Evolutionary conservation across 2,888 invertebrate genomes (phyloP).

Genomic region (Phlogophora meticulosa): DNA sequence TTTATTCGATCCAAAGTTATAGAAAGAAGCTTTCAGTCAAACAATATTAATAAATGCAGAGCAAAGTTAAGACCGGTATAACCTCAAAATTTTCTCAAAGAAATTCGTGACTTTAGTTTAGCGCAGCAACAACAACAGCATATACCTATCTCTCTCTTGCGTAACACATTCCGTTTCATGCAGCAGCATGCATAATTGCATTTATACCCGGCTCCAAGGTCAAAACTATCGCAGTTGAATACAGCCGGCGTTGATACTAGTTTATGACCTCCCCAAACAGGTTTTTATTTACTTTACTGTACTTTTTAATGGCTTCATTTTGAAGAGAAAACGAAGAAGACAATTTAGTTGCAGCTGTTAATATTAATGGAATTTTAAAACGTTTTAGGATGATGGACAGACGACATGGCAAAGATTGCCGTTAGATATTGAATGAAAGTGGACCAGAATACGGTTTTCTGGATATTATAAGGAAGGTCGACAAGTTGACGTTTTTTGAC

Average conservation of each 20-base stretch:
- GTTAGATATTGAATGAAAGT: too few relatives aligned
- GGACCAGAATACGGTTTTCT: too few relatives aligned
- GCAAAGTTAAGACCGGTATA: too few relatives aligned
- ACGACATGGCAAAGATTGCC: background rate
- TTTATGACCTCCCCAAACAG: slow-evolving; percentile 40
- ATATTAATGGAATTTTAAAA: background rate
- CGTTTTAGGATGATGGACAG: background rate
- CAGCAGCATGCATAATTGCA: slow-evolving; percentile 70
- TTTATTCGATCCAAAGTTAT: background rate
- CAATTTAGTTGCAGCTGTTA: background rate
- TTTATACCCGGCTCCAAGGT: slow-evolving; percentile 68
- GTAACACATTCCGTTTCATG: slow-evolving; percentile 66
- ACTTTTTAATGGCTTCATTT: slow-evolving; percentile 9
- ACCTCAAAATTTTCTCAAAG: too few relatives aligned
- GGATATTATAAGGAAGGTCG: too few relatives aligned
- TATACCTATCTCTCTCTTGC: slow-evolving; percentile 56
- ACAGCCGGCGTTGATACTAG: slow-evolving; percentile 43
- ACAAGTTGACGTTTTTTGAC: too few relatives aligned
- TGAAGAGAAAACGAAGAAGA: background rate
- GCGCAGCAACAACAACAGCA: slow-evolving; percentile 27
- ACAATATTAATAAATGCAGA: too few relatives aligned
- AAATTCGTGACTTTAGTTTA: slow-evolving; percentile 40
- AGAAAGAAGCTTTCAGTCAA: background rate
- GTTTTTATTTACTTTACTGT: slow-evolving; percentile 16
- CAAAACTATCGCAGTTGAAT: slow-evolving; percentile 59